Base-by-base conservation (phyloP, 2,797 vertebrate species). In the Pangasius krempfi region DNA sequence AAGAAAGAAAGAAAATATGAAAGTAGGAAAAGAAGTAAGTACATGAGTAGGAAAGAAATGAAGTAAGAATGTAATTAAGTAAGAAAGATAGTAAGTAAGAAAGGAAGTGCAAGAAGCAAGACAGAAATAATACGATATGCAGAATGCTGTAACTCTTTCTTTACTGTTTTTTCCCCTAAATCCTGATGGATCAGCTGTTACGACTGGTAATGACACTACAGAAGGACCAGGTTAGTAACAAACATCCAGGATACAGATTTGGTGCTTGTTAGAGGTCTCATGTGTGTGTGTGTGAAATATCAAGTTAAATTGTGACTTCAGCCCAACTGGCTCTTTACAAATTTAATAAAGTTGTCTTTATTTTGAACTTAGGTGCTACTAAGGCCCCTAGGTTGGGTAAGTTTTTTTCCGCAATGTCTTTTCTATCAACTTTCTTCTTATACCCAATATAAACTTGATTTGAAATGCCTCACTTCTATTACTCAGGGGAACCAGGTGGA, bases 401-500 rank as follows among this genome's bases (percentile, higher is more conserved):
- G 88, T 62, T 33, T 79, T 1, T 73, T 33, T 0, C 0, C 0
- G 0, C 30, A 50, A 1, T 58, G 37, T 50, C 16, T 88, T 40
- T 47, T 76, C 13, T 8, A 20, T 3, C 33, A 44, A 1, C 30
- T 10, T n/a, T 88, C 27, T 50, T 52, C 3, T 78, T n/a, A 78
- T 44, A 68, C 25, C 5, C 8, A 56, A 30, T 56, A 78, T 14
- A 50, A n/a, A 12, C 16, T 33, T 68, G 16, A 33, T 9, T 52
- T 50, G 37, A 84, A 84, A 84, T 47, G 25, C 27, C 47, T 52
- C 18, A 2, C 54, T 64, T 83, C 0, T 16, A 62, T 70, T 37
- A 25, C 22, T 3, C 82, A 89, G 81, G 54, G 95, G 95, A 96
- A 87, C 90, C 89, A 76, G 93, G 91, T n/a, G 92, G 91, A 89